phyloP scores from a whole-genome alignment of 2,797 vertebrate genomes.

The Psittacula echo region DNA sequence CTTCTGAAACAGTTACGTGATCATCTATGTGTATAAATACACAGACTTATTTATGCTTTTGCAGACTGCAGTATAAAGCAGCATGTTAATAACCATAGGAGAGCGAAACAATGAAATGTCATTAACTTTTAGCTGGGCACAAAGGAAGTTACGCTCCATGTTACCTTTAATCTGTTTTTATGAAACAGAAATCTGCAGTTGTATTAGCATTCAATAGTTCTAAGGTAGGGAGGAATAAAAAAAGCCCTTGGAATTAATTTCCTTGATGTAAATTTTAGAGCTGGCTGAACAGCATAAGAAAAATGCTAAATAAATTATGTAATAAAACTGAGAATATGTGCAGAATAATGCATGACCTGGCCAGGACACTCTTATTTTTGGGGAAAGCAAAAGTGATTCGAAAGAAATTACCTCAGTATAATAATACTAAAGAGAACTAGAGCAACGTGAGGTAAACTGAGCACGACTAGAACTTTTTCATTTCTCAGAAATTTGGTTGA shows the following conservation, averaged over 20 bases:
- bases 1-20: background rate
- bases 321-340: background rate
- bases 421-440: background rate
- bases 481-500: background rate
- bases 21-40: background rate
- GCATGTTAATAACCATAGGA: background rate
- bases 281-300: background rate
- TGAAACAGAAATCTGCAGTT: slow-evolving; percentile 15
- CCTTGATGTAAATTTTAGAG: background rate
- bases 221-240: background rate
- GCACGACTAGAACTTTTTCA: background rate
- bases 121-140: background rate
- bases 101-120: background rate
- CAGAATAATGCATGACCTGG: background rate
- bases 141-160: background rate
- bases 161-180: background rate
- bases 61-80: background rate
- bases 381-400: background rate
- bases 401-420: background rate
- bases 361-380: background rate
- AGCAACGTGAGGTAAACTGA: background rate
- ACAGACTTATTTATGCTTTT: background rate
- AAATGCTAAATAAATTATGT: background rate
- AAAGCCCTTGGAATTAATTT: background rate
- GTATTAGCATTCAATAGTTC: background rate